A percentile compares a stretch with the other conserved stretches of the same genome.
phyloP scores from a whole-genome alignment of 2,888 invertebrate genomes.

The Anoplius nigerrimus region DNA sequence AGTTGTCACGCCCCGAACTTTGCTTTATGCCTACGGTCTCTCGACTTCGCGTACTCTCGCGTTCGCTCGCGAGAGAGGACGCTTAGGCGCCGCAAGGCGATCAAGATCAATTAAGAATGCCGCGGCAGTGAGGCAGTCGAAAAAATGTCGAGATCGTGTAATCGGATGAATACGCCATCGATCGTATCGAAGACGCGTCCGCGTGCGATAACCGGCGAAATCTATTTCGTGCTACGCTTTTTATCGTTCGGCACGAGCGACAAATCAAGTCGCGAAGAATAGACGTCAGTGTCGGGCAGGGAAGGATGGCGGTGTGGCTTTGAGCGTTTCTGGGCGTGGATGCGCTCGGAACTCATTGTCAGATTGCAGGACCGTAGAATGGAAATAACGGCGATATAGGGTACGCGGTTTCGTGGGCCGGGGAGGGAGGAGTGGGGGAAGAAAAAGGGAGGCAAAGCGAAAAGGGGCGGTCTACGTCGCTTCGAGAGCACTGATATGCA shows the following conservation, averaged over 20 bases:
- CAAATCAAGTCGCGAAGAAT: background rate
- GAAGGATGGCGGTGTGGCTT: background rate
- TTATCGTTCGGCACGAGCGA: background rate
- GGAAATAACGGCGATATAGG: slow-evolving; percentile 39
- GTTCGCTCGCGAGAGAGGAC: background rate
- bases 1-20: too few species aligned
- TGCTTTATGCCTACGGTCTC: too few species aligned
- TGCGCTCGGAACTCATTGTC: slow-evolving; percentile 33
- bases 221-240: background rate
- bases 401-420: too few species aligned
- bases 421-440: background rate
- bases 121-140: too few species aligned
- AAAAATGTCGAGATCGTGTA: too few species aligned
- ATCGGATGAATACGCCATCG: too few species aligned
- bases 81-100: too few species aligned
- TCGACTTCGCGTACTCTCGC: background rate
- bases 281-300: slow-evolving; percentile 4
- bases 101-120: too few species aligned
- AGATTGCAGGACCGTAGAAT: slow-evolving; percentile 36
- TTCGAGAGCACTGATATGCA: slow-evolving; percentile 53
- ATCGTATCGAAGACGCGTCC: too few species aligned
- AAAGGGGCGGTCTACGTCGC: slow-evolving; percentile 5
- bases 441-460: background rate
- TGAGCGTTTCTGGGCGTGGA: slow-evolving; percentile 1
- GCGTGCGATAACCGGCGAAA: background rate